Conservation (phyloP, 1,140 invertebrate genomes). For the Dendrolimus punctatus region DNA sequence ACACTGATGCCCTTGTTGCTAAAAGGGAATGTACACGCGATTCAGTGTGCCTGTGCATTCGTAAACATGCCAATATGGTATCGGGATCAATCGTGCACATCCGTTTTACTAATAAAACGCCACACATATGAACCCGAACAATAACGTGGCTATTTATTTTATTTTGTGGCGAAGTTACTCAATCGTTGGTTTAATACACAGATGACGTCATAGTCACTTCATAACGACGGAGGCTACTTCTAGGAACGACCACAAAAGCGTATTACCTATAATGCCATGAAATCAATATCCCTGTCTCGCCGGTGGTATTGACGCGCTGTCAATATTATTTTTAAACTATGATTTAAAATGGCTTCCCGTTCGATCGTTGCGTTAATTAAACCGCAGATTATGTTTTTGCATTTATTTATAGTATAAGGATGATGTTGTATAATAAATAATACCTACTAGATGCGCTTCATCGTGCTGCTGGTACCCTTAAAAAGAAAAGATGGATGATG, state of each 20-base stretch:
- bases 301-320: too few relatives aligned
- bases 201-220: slow-evolving; percentile 12
- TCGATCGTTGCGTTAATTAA: too few relatives aligned
- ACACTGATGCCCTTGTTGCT: neutral
- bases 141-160: slow-evolving; percentile 23
- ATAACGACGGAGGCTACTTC: slow-evolving; percentile 9
- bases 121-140: slow-evolving; percentile 35
- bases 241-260: slow-evolving; percentile 9
- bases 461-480: too few relatives aligned
- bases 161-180: slow-evolving; percentile 19
- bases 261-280: neutral
- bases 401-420: too few relatives aligned
- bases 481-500: too few relatives aligned
- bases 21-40: slow-evolving; percentile 15
- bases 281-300: too few relatives aligned
- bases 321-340: too few relatives aligned
- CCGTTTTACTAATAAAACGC: slow-evolving; percentile 46
- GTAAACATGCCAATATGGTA: slow-evolving; percentile 61
- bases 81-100: slow-evolving; percentile 58
- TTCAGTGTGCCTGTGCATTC: slow-evolving; percentile 40
- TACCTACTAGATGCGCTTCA: too few relatives aligned
- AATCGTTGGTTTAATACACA: slow-evolving; percentile 8
- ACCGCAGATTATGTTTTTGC: too few relatives aligned
- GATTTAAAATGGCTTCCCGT: too few relatives aligned
- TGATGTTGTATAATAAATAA: too few relatives aligned